Evolutionary conservation across 2,797 vertebrate genomes (phyloP).

Genomic region (Pelobates cultripes): DNA sequence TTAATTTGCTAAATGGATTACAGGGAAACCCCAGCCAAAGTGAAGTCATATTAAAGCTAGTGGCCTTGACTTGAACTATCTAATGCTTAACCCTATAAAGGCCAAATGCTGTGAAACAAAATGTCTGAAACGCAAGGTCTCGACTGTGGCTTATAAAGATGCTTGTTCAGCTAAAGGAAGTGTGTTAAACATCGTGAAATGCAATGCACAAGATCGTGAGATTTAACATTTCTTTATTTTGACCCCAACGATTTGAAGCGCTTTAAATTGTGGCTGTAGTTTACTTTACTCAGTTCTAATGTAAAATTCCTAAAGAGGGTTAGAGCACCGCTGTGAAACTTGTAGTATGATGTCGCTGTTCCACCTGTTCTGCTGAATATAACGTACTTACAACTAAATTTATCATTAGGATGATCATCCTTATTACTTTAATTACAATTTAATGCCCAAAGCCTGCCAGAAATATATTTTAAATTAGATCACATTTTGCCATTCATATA

Average conservation of each 20-base stretch:
- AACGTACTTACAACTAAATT: too few relatives aligned
- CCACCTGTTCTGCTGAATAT: too few relatives aligned
- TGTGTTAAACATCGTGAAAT: not conserved
- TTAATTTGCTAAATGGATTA: slow-evolving; percentile 89
- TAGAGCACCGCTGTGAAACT: not conserved
- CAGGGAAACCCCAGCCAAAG: slow-evolving; percentile 84
- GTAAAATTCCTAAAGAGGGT: not conserved
- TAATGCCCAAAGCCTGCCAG: too few relatives aligned
- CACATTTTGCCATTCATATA: too few relatives aligned
- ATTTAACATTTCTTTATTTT: not conserved
- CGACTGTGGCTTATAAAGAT: not conserved
- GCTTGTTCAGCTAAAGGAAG: not conserved
- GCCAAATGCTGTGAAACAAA: slow-evolving; percentile 62
- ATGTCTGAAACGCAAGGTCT: slow-evolving; percentile 13
- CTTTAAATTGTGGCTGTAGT: not conserved
- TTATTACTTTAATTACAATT: too few relatives aligned
- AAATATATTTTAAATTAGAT: too few relatives aligned
- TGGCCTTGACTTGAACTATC: slow-evolving; percentile 85
- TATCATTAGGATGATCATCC: too few relatives aligned
- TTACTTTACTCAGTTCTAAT: not conserved
- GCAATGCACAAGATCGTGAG: too few relatives aligned
- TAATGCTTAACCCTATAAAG: slow-evolving; percentile 78
- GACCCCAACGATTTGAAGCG: not conserved
- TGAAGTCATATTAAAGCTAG: slow-evolving; percentile 79
- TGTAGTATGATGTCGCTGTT: too few relatives aligned